Evolutionary conservation across 1,140 invertebrate species (phyloP).

Genomic region (Meloidogyne floridensis): DNA sequence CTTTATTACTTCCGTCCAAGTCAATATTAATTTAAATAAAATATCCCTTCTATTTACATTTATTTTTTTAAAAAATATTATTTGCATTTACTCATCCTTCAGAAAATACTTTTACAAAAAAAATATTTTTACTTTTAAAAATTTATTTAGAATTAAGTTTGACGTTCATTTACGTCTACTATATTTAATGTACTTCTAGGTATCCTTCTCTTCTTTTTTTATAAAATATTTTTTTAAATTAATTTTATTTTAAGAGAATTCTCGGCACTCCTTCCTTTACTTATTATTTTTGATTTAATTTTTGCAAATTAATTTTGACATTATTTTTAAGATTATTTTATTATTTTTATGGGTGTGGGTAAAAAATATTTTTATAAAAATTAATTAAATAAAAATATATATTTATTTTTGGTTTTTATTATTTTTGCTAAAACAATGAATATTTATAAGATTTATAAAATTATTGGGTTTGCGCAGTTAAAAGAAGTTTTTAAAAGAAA

Average conservation of each 20-base stretch:
- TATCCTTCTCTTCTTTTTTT: not conserved
- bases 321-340: not conserved
- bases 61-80: not conserved
- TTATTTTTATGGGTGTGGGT: not conserved
- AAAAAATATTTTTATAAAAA: not conserved
- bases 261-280: not conserved
- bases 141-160: not conserved
- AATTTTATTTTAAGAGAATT: not conserved
- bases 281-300: not conserved
- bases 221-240: not conserved
- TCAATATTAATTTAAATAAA: constrained; percentile 1
- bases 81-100: not conserved
- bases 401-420: no score
- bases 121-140: not conserved
- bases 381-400: no score
- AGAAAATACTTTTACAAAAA: not conserved
- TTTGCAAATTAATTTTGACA: constrained; percentile 7
- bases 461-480: no score
- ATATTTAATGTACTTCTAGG: not conserved
- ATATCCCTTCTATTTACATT: not conserved
- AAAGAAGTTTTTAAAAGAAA: no score
- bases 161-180: not conserved
- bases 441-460: no score
- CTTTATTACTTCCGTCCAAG: not conserved
- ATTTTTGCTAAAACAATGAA: no score